Base-by-base conservation (phyloP, 2,797 vertebrate genomes). In the Triplophysa bombifrons region DNA sequence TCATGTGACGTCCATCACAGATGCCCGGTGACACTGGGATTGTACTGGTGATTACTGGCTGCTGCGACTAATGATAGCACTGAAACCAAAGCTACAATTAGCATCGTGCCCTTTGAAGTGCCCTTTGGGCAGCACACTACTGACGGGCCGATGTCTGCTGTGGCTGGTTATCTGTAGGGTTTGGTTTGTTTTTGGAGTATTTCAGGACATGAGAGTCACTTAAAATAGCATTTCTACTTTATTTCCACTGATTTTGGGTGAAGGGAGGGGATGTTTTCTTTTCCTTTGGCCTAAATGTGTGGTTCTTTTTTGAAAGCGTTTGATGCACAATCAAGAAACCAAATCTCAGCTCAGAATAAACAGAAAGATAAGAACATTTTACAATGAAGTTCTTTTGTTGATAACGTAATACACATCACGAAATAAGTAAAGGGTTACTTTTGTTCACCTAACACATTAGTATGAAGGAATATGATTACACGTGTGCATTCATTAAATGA, bases 261-360 rank as follows among this genome's bases (percentile, higher is more conserved):
- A 44, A 19, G n/a, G 17, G 50, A 51, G 50, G 22, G 12, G 14
- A 30, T 22, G 64, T 74, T 80, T 81, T 74, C 63, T 34, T 58
- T 56, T 20, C 17, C 16, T 20, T 73, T 19, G 51, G 3, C 14
- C 27, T 17, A 63, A 55, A 48, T 48, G 34, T 27, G 14, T 27
- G 50, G 38, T 41, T 66, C 72, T 84, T 56, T 44, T 53, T 72
- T 64, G 10, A 19, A 71, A 72, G 60, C n/a, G 0, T 64, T 80
- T 64, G 38, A 50, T 34, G 16, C 10, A 7, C 71, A 81, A 85
- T 87, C 85, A 84, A 70, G 80, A 82, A 81, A 84, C 72, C 74
- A 34, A 61, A 86, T 85, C 84, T 82, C 41, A 48, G 41, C n/a
- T 56, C 20, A 65, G 44, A 61, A 61, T 77, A 71, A 82, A 74